A percentile compares a stretch with the other conserved stretches of the same genome.
These are phyloP conservation scores for Drosophila neocordata DNA, from an alignment of 1,140 invertebrate genomes.

Conservation along the genomic window DNA sequence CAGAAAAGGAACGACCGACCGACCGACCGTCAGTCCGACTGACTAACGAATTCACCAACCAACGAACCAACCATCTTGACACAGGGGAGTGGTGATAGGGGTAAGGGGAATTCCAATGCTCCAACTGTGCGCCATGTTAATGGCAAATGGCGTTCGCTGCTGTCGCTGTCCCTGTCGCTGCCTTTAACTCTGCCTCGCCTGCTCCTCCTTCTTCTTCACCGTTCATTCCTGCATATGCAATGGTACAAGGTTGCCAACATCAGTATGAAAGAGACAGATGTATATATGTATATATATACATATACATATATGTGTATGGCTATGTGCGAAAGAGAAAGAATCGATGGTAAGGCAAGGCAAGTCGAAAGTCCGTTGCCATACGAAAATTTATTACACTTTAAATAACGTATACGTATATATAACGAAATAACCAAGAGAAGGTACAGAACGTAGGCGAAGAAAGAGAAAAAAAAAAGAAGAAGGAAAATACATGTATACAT, in stretches of 20 bases:
- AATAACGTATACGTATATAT: conserved; percentile 52
- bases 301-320: no score
- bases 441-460: background rate
- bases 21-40: background rate
- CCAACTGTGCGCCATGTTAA: conserved; percentile 70
- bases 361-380: conserved; percentile 31
- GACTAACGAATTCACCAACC: conserved; percentile 36
- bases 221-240: conserved; percentile 22
- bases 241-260: conserved; percentile 51
- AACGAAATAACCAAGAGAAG: conserved; percentile 15
- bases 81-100: background rate
- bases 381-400: conserved; percentile 67
- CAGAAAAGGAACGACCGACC: conserved; percentile 2
- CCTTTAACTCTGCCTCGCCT: background rate
- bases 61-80: conserved; percentile 26
- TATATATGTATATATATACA: background rate
- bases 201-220: no score
- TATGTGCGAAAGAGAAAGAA: background rate
- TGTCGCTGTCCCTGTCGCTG: background rate
- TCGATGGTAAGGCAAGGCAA: background rate
- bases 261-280: conserved; percentile 13
- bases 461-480: background rate
- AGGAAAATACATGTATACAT: no score
- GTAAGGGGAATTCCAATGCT: conserved; percentile 43
- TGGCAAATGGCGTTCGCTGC: conserved; percentile 53